Conservation (phyloP, 2,888 invertebrate genomes). For the Ophion costatus region DNA sequence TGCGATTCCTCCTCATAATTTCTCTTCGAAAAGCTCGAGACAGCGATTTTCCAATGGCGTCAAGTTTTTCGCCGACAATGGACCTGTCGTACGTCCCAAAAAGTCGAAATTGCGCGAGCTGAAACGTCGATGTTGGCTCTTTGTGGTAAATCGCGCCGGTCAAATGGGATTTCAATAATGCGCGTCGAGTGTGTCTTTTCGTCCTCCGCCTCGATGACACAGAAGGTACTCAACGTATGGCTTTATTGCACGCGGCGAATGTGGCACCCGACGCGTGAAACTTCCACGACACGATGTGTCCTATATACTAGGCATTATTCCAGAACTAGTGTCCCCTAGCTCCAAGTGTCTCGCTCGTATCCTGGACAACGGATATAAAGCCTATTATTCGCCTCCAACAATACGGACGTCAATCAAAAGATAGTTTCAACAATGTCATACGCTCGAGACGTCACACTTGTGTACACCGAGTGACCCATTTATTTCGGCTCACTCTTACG, state of each 20-base stretch:
- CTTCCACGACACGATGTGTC: not conserved
- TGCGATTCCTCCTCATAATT: too few species aligned
- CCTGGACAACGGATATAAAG: constrained; percentile 50
- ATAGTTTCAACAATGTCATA: constrained; percentile 49
- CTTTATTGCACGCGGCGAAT: too few species aligned
- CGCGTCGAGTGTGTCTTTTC: not conserved
- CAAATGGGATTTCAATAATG: constrained; percentile 15
- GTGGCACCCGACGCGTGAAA: too few species aligned
- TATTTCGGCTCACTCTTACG: not conserved
- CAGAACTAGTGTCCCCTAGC: not conserved
- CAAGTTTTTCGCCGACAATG: too few species aligned
- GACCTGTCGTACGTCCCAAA: not conserved
- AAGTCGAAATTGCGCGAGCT: not conserved
- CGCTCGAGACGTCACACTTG: not conserved
- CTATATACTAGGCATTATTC: constrained; percentile 13
- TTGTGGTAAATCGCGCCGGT: not conserved
- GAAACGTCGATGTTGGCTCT: not conserved
- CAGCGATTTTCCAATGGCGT: too few species aligned
- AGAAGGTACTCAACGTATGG: not conserved
- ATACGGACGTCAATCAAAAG: constrained; percentile 52
- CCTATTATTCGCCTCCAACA: constrained; percentile 28
- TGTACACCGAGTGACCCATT: not conserved
- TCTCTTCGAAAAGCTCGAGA: too few species aligned
- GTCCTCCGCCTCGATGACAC: not conserved
- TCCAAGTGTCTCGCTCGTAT: not conserved